Evolutionary conservation across 2,797 vertebrate genomes (phyloP).

Genomic region (Myotis planiceps): DNA sequence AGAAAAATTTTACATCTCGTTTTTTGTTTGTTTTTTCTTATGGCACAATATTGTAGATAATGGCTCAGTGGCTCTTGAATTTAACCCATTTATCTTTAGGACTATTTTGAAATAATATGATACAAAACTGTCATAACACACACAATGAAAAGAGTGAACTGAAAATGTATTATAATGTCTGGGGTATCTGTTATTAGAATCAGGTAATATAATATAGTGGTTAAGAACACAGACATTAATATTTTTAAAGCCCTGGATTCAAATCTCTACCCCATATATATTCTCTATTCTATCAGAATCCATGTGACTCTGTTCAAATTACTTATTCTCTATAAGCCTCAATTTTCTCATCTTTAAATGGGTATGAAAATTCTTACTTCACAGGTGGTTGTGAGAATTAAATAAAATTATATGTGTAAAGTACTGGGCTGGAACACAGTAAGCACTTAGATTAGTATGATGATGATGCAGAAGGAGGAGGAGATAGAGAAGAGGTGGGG

Average conservation of each 20-base stretch:
- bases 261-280: neutral
- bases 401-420: neutral
- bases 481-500: neutral
- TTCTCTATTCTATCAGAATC: neutral
- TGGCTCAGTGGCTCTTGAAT: neutral
- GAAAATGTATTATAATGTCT: neutral
- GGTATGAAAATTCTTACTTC: neutral
- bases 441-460: neutral
- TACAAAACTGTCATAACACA: neutral
- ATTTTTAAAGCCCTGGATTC: neutral
- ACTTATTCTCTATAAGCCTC: constrained; percentile 25
- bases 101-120: constrained; percentile 26
- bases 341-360: constrained; percentile 30
- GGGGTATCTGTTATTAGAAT: neutral
- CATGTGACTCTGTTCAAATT: neutral
- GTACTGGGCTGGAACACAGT: neutral
- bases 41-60: neutral
- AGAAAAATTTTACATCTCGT: constrained; percentile 73
- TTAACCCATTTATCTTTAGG: constrained; percentile 20
- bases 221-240: neutral
- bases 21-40: neutral
- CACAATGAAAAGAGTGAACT: constrained; percentile 39
- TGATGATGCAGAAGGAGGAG: neutral
- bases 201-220: neutral
- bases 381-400: neutral